A percentile compares a stretch with the other conserved stretches of the same genome.
These are phyloP conservation scores for Helobdella robusta DNA, from an alignment of 2,888 invertebrate species.

Conservation along the genomic window DNA sequence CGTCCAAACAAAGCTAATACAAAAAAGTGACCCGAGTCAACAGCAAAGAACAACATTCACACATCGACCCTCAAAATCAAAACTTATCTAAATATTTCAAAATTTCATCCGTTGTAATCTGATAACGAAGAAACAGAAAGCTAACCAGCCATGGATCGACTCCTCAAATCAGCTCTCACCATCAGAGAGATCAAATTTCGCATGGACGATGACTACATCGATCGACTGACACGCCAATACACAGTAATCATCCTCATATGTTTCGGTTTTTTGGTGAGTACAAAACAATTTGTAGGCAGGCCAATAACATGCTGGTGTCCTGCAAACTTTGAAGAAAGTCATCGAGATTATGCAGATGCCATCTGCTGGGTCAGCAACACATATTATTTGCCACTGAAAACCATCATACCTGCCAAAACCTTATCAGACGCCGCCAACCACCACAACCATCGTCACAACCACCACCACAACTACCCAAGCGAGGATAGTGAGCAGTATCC, in stretches of 20 bases:
- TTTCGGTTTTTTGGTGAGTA: constrained; percentile 36
- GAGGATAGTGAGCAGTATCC: constrained; percentile 25
- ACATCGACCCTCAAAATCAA: too few relatives aligned
- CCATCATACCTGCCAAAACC: constrained; percentile 30
- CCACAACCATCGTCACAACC: constrained; percentile 33
- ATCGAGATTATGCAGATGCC: constrained; percentile 36
- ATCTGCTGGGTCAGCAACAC: constrained; percentile 38
- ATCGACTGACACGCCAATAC: constrained; percentile 35
- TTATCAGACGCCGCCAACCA: constrained; percentile 33
- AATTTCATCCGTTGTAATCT: too few relatives aligned
- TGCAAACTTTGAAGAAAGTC: constrained; percentile 35
- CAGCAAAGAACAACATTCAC: too few relatives aligned
- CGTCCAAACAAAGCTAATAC: too few relatives aligned
- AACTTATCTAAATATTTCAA: too few relatives aligned
- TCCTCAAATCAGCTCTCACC: constrained; percentile 35
- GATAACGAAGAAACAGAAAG: too few relatives aligned
- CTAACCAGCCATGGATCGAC: constrained; percentile 33
- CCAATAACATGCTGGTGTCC: constrained; percentile 37
- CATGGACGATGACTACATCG: constrained; percentile 37
- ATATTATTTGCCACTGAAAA: constrained; percentile 35
- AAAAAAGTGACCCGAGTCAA: too few relatives aligned
- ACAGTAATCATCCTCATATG: constrained; percentile 36
- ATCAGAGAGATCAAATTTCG: constrained; percentile 36
- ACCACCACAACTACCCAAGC: constrained; percentile 27
- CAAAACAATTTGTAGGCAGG: constrained; percentile 36